These are phyloP conservation scores for Fratercula arctica DNA, from an alignment of 2,797 vertebrate species.

Conservation along the genomic window DNA sequence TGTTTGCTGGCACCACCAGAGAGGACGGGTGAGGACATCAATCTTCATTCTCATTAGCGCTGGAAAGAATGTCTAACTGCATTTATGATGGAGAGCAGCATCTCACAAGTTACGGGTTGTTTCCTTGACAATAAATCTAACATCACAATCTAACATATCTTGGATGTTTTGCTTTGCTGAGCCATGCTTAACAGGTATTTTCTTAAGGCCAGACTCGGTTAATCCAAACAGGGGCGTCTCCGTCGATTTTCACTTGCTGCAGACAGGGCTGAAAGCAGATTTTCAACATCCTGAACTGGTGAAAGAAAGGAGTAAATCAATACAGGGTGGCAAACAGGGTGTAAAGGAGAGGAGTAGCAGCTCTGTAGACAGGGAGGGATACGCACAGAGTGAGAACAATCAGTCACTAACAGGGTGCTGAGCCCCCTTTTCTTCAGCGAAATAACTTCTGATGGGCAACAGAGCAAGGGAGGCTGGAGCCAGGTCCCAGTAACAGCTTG, in stretches of 20 bases:
- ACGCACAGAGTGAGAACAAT: fast-evolving
- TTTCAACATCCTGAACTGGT: neutral
- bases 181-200: neutral
- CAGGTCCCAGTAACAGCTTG: fast-evolving
- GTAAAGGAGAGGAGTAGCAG: neutral
- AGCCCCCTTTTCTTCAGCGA: neutral
- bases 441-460: neutral
- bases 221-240: neutral
- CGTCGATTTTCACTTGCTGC: fast-evolving
- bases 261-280: neutral
- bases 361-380: neutral
- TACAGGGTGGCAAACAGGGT: fast-evolving
- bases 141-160: fast-evolving
- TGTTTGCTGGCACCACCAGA: neutral
- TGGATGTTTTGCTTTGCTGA: neutral
- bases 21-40: neutral
- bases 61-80: neutral
- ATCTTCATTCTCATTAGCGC: neutral
- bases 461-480: neutral
- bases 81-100: neutral
- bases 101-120: neutral
- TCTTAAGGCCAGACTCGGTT: neutral
- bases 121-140: slow-evolving; percentile 16
- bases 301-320: neutral
- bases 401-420: neutral